Conservation (phyloP, 2,888 invertebrate species). For the Strigamia transsilvanica region DNA sequence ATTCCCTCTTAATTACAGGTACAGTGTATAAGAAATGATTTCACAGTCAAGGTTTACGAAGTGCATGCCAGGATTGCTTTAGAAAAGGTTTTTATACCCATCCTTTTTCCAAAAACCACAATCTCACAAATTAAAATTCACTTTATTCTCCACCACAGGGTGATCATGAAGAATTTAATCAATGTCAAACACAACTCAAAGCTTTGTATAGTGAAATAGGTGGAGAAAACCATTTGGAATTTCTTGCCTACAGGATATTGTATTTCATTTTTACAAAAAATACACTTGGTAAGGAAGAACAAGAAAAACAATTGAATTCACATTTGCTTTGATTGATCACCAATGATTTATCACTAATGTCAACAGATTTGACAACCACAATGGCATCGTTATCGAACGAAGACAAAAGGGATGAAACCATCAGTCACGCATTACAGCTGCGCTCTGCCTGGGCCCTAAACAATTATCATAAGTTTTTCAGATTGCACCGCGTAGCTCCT, state of each 20-base stretch:
- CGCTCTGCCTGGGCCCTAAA: conserved; percentile 92
- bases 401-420: conserved; percentile 82
- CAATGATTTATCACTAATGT: neutral
- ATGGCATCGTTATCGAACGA: conserved; percentile 80
- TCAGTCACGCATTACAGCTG: conserved; percentile 85
- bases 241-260: conserved; percentile 93
- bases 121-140: neutral
- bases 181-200: conserved; percentile 98
- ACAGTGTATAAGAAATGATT: conserved; percentile 92
- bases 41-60: conserved; percentile 98
- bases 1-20: conserved; percentile 71
- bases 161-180: conserved; percentile 99
- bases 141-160: conserved; percentile 67
- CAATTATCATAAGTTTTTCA: conserved; percentile 92
- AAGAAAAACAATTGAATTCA: too few species aligned
- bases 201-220: conserved; percentile 84
- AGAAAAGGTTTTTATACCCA: conserved; percentile 72
- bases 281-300: conserved; percentile 83
- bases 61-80: conserved; percentile 97
- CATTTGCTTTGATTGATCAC: too few species aligned
- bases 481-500: conserved; percentile 86
- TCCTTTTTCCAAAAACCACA: too few species aligned
- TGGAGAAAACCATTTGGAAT: conserved; percentile 81
- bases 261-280: conserved; percentile 99
- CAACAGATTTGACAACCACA: conserved; percentile 88